Evolutionary conservation across 53 echinoderm and acorn worm genomes (phyloP), one percentile per base, ranked within the genome.

Genomic region (Apostichopus leukothele): DNA sequence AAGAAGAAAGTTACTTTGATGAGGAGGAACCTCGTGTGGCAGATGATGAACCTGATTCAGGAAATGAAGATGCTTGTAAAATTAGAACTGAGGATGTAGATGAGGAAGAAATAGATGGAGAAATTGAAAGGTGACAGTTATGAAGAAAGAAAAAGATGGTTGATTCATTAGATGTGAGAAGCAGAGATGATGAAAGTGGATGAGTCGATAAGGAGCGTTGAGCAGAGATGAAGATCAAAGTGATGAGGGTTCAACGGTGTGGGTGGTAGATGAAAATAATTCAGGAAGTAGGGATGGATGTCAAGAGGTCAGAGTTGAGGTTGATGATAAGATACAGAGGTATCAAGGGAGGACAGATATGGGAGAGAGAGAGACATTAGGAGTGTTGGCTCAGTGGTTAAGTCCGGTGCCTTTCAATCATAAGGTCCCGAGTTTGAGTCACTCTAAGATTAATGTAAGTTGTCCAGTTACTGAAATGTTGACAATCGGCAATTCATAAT

Each of bases 1-100:
- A 96, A 76, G 93, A 96, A 63, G 96, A 96, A 90, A 92, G 88
- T 18, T 96, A 96, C 67, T 96, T 96, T 91, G 96, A 96, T 86
- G 79, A 90, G 23, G 96, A 96, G 71, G 88, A 88, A 63, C 83
- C 83, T 8, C 54, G 83, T 83, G 51, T 54, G 53, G 83, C 52
- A 16, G 7, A 1, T 0, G 77, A 76, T 39, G 13, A 13, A 0
- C 5, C 39, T n/a, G 77, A 76, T 13, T 76, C 77, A 11, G 77
- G 50, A 13, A 76, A 50, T 39, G 77, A 76, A 0, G 77, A 76
- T 51, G 52, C 27, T 14, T 76, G 77, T 16, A 76, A 52, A 18
- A 27, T 52, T 6, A 76, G 77, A 14, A 21, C 51, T 14, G 26
- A 39, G 52, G 52, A 27, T 25, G 26, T 7, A 14, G 7, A 76